phyloP scores from a whole-genome alignment of 2,113 vertebrate species.

The Amblyopsis rosae region DNA sequence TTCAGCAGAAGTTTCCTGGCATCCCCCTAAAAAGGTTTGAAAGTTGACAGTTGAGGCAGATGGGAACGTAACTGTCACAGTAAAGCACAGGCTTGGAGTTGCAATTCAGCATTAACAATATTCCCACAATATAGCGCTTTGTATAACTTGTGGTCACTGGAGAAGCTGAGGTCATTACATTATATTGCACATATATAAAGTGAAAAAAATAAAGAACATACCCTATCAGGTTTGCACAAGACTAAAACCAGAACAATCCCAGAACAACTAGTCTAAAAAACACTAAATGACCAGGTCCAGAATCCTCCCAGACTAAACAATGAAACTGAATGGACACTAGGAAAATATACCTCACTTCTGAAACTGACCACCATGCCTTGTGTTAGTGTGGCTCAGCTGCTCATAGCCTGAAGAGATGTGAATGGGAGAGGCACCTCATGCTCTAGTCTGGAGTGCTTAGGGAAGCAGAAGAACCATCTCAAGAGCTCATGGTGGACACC shows the following conservation, averaged over 20 bases:
- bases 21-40: slow-evolving; percentile 20
- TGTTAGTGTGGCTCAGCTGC: not conserved
- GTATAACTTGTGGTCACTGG: slow-evolving; percentile 18
- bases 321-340: not conserved
- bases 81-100: not conserved
- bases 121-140: slow-evolving; percentile 27
- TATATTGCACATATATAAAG: slow-evolving; percentile 64
- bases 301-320: not conserved
- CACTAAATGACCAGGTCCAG: not conserved
- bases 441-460: too few species aligned
- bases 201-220: slow-evolving; percentile 24
- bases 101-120: not conserved
- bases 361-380: not conserved
- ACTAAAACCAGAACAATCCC: slow-evolving; percentile 15
- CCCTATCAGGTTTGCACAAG: slow-evolving; percentile 54
- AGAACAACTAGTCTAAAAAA: slow-evolving; percentile 3
- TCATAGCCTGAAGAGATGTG: not conserved
- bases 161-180: slow-evolving; percentile 40
- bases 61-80: not conserved
- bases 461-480: too few species aligned
- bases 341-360: too few species aligned
- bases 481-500: too few species aligned
- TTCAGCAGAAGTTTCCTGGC: not conserved
- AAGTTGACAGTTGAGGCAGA: slow-evolving; percentile 28
- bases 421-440: too few species aligned